Conservation (phyloP, 1,140 invertebrate species). For the Drosophila baimaii region DNA sequence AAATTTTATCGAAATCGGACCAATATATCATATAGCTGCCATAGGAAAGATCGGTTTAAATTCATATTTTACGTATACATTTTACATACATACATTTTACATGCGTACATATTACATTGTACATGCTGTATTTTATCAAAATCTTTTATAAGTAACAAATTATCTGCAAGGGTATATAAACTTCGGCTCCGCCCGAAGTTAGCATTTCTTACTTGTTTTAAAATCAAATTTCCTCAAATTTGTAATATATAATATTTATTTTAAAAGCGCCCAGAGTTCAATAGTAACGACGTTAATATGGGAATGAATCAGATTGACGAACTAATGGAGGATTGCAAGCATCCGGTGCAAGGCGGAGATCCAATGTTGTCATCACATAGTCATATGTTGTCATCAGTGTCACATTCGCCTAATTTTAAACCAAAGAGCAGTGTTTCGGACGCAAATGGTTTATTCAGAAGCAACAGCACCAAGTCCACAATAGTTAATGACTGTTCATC, state of each 20-base stretch:
- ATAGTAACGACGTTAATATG: slow-evolving; percentile 85
- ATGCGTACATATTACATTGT: no score
- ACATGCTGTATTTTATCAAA: no score
- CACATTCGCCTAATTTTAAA: slow-evolving; percentile 83
- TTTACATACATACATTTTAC: no score
- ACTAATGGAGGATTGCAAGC: slow-evolving; percentile 91
- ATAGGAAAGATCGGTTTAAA: no score
- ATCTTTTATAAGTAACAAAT: no score
- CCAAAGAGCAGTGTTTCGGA: slow-evolving; percentile 19
- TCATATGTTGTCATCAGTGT: slow-evolving; percentile 86
- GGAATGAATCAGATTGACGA: slow-evolving; percentile 90
- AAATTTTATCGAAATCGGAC: no score
- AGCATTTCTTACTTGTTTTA: no score
- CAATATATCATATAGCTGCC: no score
- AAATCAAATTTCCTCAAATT: background rate
- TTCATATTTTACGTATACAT: no score
- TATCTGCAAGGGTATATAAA: no score
- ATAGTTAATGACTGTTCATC: slow-evolving; percentile 20
- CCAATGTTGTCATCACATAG: slow-evolving; percentile 85
- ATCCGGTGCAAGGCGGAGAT: slow-evolving; percentile 88
- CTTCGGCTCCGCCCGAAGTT: no score
- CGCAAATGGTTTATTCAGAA: slow-evolving; percentile 3
- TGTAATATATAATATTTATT: slow-evolving; percentile 1
- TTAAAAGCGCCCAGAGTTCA: slow-evolving; percentile 70
- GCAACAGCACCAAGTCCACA: background rate